Conservation (phyloP, 2,888 invertebrate species). For the Aplocera efformata region DNA sequence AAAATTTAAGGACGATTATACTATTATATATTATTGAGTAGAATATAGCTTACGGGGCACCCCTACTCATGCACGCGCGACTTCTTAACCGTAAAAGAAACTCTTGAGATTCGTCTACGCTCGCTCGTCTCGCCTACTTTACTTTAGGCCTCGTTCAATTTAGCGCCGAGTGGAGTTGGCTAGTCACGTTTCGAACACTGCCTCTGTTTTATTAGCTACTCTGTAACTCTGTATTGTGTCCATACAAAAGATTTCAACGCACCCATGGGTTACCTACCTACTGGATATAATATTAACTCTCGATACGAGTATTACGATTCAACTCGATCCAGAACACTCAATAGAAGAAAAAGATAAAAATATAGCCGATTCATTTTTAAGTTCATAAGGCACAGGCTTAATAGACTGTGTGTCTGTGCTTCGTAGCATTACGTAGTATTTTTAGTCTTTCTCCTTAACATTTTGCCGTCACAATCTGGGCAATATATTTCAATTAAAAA, state of each 20-base stretch:
- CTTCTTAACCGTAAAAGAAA: conserved; percentile 65
- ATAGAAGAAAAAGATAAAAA: too few relatives aligned
- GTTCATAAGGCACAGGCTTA: too few relatives aligned
- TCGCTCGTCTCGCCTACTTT: conserved; percentile 50
- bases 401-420: too few relatives aligned
- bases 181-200: conserved; percentile 44
- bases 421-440: too few relatives aligned
- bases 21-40: conserved; percentile 17
- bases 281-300: too few relatives aligned
- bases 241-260: conserved; percentile 18
- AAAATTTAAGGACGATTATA: conserved; percentile 9
- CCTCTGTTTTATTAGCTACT: conserved; percentile 24
- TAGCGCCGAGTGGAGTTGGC: conserved; percentile 41
- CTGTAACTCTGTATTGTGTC: conserved; percentile 14
- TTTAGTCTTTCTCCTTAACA: too few relatives aligned
- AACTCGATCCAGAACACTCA: neutral
- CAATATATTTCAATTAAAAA: too few relatives aligned
- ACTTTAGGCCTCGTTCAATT: conserved; percentile 51
- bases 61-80: conserved; percentile 65
- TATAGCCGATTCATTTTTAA: too few relatives aligned
- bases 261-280: conserved; percentile 5
- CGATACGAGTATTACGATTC: neutral
- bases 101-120: conserved; percentile 69
- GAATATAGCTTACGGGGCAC: conserved; percentile 25
- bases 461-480: too few relatives aligned